A percentile compares a stretch with the other conserved stretches of the same genome.
Conservation (phyloP, 1,140 invertebrate species). For the Hirudo medicinalis region DNA sequence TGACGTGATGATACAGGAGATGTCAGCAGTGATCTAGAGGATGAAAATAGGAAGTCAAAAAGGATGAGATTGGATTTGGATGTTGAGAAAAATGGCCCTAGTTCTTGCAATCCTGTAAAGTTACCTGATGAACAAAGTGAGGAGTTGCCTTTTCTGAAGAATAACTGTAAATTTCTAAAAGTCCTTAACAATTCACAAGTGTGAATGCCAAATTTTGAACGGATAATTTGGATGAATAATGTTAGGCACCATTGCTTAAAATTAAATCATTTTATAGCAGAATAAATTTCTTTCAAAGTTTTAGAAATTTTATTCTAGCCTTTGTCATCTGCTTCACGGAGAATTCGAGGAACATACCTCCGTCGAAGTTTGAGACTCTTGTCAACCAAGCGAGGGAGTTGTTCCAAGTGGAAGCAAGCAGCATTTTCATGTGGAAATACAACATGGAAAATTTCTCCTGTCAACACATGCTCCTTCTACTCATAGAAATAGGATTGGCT, state of each 20-base stretch:
- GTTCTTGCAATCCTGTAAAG: too few relatives aligned
- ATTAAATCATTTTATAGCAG: too few relatives aligned
- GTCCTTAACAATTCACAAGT: background rate
- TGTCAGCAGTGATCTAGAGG: too few relatives aligned
- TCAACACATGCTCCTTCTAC: background rate
- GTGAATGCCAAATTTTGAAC: background rate
- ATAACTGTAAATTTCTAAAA: background rate
- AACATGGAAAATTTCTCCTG: background rate
- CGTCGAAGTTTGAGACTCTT: background rate
- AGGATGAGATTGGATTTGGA: too few relatives aligned
- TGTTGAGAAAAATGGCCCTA: too few relatives aligned
- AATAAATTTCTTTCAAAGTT: background rate
- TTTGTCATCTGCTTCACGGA: slow-evolving; percentile 15
- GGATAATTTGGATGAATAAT: background rate
- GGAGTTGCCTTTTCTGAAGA: background rate
- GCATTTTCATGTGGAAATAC: slow-evolving; percentile 13
- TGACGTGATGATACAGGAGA: too few relatives aligned
- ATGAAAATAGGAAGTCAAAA: too few relatives aligned
- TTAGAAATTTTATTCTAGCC: slow-evolving; percentile 3
- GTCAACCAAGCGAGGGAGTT: slow-evolving; percentile 1
- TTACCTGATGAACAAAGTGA: too few relatives aligned
- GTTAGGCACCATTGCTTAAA: background rate
- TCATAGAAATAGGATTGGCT: slow-evolving; percentile 8
- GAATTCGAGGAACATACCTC: background rate
- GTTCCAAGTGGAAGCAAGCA: background rate